Evolutionary conservation across 2,888 invertebrate genomes (phyloP), one percentile per base, ranked within the genome.

Genomic region (Zelleria hepariella): DNA sequence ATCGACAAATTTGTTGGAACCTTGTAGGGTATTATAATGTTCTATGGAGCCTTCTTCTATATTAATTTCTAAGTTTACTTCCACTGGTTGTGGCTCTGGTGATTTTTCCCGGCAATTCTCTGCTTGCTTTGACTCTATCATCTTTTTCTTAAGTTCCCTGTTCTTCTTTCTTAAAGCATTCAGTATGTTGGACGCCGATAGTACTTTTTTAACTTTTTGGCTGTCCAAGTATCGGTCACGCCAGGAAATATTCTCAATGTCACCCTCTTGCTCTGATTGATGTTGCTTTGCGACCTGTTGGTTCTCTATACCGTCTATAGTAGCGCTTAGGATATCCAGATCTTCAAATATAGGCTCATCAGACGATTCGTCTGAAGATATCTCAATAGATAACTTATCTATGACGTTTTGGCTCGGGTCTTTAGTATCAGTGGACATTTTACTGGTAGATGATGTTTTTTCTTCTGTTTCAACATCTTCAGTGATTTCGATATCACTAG

Each of bases 141-240:
- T 63, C 59, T 82, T 87, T 62, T 72, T 80, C 64, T 88, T 89
- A 1, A 89, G 64, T 60, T 89, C 80, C 66, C 72, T 86, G 64
- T 91, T 91, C 69, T 91, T 91, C 66, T 91, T 91, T 62, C 92
- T 78, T n/a, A 92, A 74, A 20, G 91, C 91, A 64, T 92, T 92
- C 0, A 91, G 77, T 52, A 92, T 81, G 53, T 89, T 89, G 0
- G 92, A 85, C 0, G 89, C 86, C 0, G 82, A 86, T 20, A 92
- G 69, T 1, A 92, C 91, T 66, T 76, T 89, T 68, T 88, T 91
- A 0, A 92, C 92, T 74, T 91, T 92, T 15, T 80, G 87, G 63
- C 92, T 92, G 10, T 82, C 89, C 53, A 92, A 74, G 71, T 91
- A 92, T 54, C 92, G 79, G 52, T 90, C 85, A 68, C 90, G 91